Evolutionary conservation across 2,888 invertebrate genomes (phyloP).

Genomic region (Junonia oenone): DNA sequence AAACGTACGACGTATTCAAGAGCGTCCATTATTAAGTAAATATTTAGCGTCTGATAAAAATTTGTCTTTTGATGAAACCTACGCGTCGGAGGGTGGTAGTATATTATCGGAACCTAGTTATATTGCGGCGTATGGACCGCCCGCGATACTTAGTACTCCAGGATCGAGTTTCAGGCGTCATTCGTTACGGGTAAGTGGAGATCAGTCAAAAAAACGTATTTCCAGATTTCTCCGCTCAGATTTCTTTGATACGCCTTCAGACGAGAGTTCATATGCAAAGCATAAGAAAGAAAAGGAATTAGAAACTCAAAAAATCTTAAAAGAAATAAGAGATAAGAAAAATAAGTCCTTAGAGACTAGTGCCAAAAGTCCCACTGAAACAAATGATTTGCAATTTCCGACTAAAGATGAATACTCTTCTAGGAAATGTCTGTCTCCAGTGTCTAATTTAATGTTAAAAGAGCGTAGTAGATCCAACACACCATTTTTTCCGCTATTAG

Average conservation of each 20-base stretch:
- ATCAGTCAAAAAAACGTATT: slow-evolving; percentile 80
- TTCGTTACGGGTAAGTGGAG: slow-evolving; percentile 48
- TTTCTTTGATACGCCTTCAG: slow-evolving; percentile 85
- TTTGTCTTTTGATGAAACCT: slow-evolving; percentile 51
- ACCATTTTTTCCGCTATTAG: slow-evolving; percentile 73
- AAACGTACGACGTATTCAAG: slow-evolving; percentile 56
- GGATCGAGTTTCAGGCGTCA: slow-evolving; percentile 44
- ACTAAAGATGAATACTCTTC: slow-evolving; percentile 45
- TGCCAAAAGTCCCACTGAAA: slow-evolving; percentile 46
- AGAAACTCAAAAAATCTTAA: slow-evolving; percentile 83
- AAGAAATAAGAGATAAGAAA: slow-evolving; percentile 83
- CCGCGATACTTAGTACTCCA: slow-evolving; percentile 31
- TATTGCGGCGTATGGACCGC: slow-evolving; percentile 57
- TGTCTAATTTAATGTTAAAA: slow-evolving; percentile 47
- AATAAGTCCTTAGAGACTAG: slow-evolving; percentile 57
- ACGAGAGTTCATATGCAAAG: slow-evolving; percentile 82
- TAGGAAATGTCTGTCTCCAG: slow-evolving; percentile 61
- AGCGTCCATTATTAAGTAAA: slow-evolving; percentile 78
- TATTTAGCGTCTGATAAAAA: slow-evolving; percentile 71
- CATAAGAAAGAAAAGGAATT: slow-evolving; percentile 83
- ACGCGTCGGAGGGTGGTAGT: slow-evolving; percentile 51
- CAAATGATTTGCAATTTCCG: slow-evolving; percentile 36
- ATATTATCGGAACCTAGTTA: slow-evolving; percentile 57
- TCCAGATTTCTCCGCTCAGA: slow-evolving; percentile 88
- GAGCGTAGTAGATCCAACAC: slow-evolving; percentile 71